Base-by-base conservation (phyloP, 2,113 vertebrate genomes). In the Dascyllus trimaculatus region DNA sequence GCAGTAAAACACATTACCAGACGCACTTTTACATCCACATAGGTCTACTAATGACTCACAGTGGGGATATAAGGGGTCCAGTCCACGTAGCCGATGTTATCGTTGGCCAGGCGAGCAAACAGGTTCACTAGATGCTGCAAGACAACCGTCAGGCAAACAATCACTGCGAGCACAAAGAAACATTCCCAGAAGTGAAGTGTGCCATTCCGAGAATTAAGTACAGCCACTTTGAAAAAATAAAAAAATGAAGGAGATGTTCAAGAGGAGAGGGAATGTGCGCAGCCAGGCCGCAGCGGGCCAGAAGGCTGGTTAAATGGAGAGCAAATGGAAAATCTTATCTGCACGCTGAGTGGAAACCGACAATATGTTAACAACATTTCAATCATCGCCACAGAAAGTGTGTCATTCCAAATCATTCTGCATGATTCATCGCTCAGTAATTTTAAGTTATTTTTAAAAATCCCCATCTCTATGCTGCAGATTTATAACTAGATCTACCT, bases 61-160 rank as follows among this genome's bases (percentile, higher is more conserved):
- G 96, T 98, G 91, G 97, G 96, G 89, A 98, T 95, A 82, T 97
- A 97, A 0, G 96, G 95, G 86, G 96, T 96, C 97, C 97, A 98
- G 78, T 97, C 95, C 85, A 99, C 96, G 83, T 97, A 98, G 79
- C 97, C 97, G 32, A 98, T 98, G 93, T 97, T 97, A 84, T 99
- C 97, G 26, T 95, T 96, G 84, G 97, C 96, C 88, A 98, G 93
- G 60, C 97, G 96, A 85, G 97, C 96, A 87, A 99, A 98, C 65
- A 98, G 96, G 93, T 98, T 98, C 79, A 99, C 97, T 19, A 98
- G 88, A 91, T 97, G 95, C 97, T 98, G 88, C 35, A 4, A 63
- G 64, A 89, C 64, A 78, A 71, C 77, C 49, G 82, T 61, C 11
- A 75, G 14, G 51, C 32, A 80, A 84, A 78, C 64, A 88, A 51